Evolutionary conservation across 1,140 invertebrate species (phyloP).

Genomic region (Heliconius melpomene): DNA sequence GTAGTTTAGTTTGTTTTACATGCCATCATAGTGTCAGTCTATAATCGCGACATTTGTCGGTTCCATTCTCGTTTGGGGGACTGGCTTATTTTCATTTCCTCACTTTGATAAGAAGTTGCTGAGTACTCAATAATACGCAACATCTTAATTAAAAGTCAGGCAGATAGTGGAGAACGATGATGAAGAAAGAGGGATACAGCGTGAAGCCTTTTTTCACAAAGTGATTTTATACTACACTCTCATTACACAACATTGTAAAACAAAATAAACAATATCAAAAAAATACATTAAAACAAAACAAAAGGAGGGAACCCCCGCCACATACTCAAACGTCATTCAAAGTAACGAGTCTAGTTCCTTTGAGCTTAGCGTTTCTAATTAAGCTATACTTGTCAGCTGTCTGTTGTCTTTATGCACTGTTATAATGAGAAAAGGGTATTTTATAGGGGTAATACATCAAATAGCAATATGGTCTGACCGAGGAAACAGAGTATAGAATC

Average conservation of each 20-base stretch:
- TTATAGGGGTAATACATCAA: slow-evolving; percentile 8
- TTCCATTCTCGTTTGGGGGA: too few relatives aligned
- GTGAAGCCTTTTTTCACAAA: too few relatives aligned
- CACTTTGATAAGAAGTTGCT: too few relatives aligned
- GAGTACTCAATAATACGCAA: too few relatives aligned
- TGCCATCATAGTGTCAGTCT: too few relatives aligned
- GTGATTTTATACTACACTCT: not conserved
- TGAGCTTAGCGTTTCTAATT: slow-evolving; percentile 23
- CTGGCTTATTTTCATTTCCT: too few relatives aligned
- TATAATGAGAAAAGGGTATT: slow-evolving; percentile 3
- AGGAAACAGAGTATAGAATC: not conserved
- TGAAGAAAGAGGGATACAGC: too few relatives aligned
- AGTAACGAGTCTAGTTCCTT: slow-evolving; percentile 20
- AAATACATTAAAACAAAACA: slow-evolving; percentile 13
- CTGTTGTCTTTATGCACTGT: slow-evolving; percentile 6
- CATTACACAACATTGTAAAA: not conserved
- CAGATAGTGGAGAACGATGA: too few relatives aligned
- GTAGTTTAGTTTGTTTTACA: too few relatives aligned
- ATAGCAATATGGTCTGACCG: not conserved
- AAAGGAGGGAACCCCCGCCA: slow-evolving; percentile 19
- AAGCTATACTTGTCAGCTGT: slow-evolving; percentile 14
- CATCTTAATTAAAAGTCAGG: too few relatives aligned
- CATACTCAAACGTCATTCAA: slow-evolving; percentile 18
- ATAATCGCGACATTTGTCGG: too few relatives aligned
- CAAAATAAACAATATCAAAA: slow-evolving; percentile 3